Evolutionary conservation across 2,888 invertebrate genomes (phyloP), one percentile per base, ranked within the genome.

Genomic region (Aquatica leii): DNA sequence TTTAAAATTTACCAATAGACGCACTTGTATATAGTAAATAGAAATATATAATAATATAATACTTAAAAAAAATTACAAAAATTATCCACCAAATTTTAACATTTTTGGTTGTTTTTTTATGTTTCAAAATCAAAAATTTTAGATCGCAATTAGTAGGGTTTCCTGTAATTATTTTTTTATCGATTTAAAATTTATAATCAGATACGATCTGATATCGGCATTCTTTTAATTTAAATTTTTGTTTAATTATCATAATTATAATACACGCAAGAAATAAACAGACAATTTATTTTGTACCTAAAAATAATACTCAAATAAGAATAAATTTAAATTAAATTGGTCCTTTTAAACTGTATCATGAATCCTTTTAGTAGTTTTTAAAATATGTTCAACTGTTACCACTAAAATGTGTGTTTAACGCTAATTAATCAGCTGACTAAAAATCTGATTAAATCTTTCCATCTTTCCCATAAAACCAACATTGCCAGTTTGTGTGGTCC

Each of bases 401-500:
- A 46, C 18, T 46, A 46, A 46, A 46, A 46, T 46, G n/a, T n/a
- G 46, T n/a, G 46, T 46, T 46, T 46, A 46, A 46, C n/a, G 18
- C 56, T 62, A 62, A 62, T 62, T 62, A 37, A 50, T 55, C 55
- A 46, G 55, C 37, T 55, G 60, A 60, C 54, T 40, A 51, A 49
- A 50, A 34, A 21, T 34, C 56, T 15, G 61, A 62, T 60, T 62
- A 56, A 68, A 61, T 66, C 65, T 69, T 71, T 68, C 54, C 63
- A 53, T 63, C 59, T 68, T 67, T 64, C 68, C 65, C 68, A 71
- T 69, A 69, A 71, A 71, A 71, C 66, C 66, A 69, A 70, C 65
- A 62, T 70, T 54, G 58, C 66, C 65, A 66, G 55, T 62, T 63
- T 73, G 73, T 73, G 73, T 73, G 73, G 73, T 73, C 73, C 58